phyloP scores from a whole-genome alignment of 2,797 vertebrate species.

The Crocodylus rhombifer region DNA sequence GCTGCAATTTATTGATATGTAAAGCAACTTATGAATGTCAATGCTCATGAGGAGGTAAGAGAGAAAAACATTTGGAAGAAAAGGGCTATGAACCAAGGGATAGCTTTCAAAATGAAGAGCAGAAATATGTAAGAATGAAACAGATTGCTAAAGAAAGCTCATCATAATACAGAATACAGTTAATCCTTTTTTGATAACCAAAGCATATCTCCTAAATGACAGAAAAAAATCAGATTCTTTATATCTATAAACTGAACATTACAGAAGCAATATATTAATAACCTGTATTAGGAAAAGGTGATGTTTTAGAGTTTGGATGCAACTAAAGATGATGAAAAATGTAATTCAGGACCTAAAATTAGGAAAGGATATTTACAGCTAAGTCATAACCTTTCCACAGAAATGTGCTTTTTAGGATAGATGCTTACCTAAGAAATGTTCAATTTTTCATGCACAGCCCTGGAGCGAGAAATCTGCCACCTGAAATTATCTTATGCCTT shows the following conservation, averaged over 20 bases:
- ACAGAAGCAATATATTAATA: background rate
- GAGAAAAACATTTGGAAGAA: background rate
- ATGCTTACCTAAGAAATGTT: slow-evolving; percentile 62
- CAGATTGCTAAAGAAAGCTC: background rate
- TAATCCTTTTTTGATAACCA: background rate
- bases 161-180: background rate
- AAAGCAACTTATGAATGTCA: background rate
- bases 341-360: slow-evolving; percentile 7
- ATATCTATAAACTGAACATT: background rate
- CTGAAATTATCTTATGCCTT: slow-evolving; percentile 57
- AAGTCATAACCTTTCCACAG: background rate
- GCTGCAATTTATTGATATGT: background rate
- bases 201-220: background rate
- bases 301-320: background rate
- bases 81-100: background rate
- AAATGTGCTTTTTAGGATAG: slow-evolving; percentile 59
- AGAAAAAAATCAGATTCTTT: background rate
- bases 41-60: background rate
- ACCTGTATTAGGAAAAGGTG: background rate
- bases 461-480: slow-evolving; percentile 47
- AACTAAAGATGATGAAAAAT: background rate
- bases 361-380: background rate
- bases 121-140: background rate
- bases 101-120: background rate
- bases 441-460: slow-evolving; percentile 61